Percentiles rank a stretch among this genome's conserved stretches.
phyloP scores from a whole-genome alignment of 2,797 vertebrate species.

The Hypotaenidia philippensis region DNA sequence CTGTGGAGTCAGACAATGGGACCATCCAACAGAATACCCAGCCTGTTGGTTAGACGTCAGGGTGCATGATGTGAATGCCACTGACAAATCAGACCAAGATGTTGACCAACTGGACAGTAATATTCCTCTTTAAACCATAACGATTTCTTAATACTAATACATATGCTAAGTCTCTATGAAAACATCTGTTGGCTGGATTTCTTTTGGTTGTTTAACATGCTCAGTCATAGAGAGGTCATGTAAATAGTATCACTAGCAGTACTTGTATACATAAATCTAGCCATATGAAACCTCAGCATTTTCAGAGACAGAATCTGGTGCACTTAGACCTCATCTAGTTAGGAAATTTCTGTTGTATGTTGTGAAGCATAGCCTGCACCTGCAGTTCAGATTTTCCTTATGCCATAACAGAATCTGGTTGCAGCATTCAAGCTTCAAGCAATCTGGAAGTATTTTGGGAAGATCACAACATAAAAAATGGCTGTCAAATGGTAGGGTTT shows the following conservation, averaged over 20 bases:
- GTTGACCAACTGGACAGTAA: neutral
- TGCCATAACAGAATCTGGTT: neutral
- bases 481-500: neutral
- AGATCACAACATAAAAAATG: neutral
- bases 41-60: neutral
- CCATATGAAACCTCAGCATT: neutral
- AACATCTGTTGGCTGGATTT: neutral
- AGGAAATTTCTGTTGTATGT: neutral
- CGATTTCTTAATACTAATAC: neutral
- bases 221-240: neutral
- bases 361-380: constrained; percentile 3
- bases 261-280: neutral
- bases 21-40: neutral
- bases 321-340: neutral
- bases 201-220: neutral
- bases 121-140: neutral
- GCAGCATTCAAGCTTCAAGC: neutral
- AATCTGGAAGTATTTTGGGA: constrained; percentile 17
- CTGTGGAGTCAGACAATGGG: neutral
- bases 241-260: neutral
- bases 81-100: neutral
- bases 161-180: neutral
- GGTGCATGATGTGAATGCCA: neutral
- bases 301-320: neutral
- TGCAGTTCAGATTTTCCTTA: neutral